phyloP scores from a whole-genome alignment of 2,888 invertebrate species.

The Dasypolia templi region DNA sequence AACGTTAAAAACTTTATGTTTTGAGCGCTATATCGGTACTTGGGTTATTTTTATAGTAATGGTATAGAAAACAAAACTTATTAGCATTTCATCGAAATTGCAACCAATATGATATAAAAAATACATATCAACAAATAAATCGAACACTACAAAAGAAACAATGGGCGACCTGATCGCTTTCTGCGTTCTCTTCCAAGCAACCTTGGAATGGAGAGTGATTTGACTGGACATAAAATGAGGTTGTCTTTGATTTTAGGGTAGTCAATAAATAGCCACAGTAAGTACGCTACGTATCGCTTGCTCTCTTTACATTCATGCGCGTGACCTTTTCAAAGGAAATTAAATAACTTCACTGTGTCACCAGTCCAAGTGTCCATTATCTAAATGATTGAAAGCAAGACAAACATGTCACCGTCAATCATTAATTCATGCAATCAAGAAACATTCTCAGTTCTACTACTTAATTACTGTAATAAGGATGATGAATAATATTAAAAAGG shows the following conservation, averaged over 20 bases:
- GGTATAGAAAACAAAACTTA: no score
- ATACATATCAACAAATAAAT: no score
- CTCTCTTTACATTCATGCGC: not conserved
- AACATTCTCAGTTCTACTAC: not conserved
- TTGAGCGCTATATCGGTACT: not conserved
- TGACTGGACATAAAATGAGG: no score
- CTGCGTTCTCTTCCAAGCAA: no score
- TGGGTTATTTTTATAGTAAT: not conserved
- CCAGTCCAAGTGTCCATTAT: slow-evolving; percentile 12
- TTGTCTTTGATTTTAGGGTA: not conserved
- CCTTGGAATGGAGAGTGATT: no score
- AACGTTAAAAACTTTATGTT: not conserved
- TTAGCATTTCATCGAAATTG: no score
- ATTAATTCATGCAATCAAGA: not conserved
- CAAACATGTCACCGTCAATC: slow-evolving; percentile 1
- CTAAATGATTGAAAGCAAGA: slow-evolving; percentile 31
- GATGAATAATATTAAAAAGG: no score
- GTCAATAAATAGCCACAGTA: not conserved
- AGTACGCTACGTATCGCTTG: not conserved
- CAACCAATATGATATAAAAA: no score
- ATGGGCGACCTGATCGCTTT: no score
- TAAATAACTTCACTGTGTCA: slow-evolving; percentile 3
- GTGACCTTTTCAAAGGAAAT: slow-evolving; percentile 5
- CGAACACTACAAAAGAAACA: no score
- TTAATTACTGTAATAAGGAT: no score